Evolutionary conservation across 2,797 vertebrate genomes (phyloP).

Genomic region (Erethizon dorsatum): DNA sequence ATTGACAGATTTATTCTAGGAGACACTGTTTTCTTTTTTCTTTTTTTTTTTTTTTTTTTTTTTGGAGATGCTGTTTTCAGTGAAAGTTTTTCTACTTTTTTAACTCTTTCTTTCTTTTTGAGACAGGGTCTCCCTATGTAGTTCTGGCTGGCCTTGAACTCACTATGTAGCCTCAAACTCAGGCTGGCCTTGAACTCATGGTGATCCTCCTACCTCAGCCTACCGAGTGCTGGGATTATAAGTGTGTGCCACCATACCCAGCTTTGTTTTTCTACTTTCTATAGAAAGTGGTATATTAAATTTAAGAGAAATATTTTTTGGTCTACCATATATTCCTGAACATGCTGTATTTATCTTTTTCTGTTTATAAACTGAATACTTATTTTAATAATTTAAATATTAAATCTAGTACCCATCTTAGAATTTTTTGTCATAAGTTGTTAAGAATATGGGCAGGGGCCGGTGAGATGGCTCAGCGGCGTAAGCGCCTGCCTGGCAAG

Average conservation of each 20-base stretch:
- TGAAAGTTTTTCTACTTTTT: slow-evolving; percentile 48
- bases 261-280: slow-evolving; percentile 46
- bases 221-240: not conserved
- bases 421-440: slow-evolving; percentile 56
- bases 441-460: slow-evolving; percentile 29
- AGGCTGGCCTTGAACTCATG: not conserved
- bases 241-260: not conserved
- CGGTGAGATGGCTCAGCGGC: no score
- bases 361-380: slow-evolving; percentile 48
- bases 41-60: not conserved
- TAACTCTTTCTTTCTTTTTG: no score
- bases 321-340: slow-evolving; percentile 6
- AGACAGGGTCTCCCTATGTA: not conserved
- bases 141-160: not conserved
- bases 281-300: slow-evolving; percentile 58
- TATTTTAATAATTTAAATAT: slow-evolving; percentile 59
- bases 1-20: slow-evolving; percentile 55
- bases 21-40: slow-evolving; percentile 12
- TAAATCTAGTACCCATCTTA: slow-evolving; percentile 16
- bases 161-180: not conserved
- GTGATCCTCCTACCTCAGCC: not conserved
- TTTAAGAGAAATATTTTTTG: slow-evolving; percentile 42
- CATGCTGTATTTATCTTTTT: slow-evolving; percentile 30
- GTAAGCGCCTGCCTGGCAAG: no score
- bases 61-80: not conserved